Evolutionary conservation across 2,888 invertebrate genomes (phyloP).

Genomic region (Agrochola macilenta): DNA sequence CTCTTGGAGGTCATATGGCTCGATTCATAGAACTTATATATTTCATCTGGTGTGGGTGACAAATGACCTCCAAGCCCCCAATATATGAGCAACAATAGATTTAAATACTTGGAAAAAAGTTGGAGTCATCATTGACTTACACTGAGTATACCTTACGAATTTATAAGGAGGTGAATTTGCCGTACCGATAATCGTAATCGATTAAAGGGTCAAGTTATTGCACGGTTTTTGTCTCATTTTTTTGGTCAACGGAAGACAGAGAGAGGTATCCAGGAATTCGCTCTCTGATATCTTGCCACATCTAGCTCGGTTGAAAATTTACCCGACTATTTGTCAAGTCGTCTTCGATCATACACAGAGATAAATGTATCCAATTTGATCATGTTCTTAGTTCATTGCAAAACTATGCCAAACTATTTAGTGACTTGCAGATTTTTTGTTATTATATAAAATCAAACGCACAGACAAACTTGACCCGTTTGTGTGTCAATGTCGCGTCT

Average conservation of each 20-base stretch:
- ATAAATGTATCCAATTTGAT: neutral
- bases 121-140: slow-evolving; percentile 18
- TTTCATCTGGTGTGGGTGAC: neutral
- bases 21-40: neutral
- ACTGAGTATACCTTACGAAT: neutral
- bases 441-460: slow-evolving; percentile 25
- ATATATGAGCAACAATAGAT: neutral
- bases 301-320: neutral
- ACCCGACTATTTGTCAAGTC: neutral
- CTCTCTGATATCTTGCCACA: neutral
- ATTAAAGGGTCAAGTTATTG: neutral
- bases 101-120: neutral
- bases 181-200: too few species aligned
- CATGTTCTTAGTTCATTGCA: neutral
- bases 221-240: neutral
- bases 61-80: neutral
- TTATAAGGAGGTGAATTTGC: neutral
- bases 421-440: slow-evolving; percentile 31
- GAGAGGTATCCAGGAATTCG: too few species aligned
- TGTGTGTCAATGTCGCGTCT: slow-evolving; percentile 57
- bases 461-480: slow-evolving; percentile 63
- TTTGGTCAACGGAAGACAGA: neutral
- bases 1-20: neutral
- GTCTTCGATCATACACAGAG: too few species aligned
- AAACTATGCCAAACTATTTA: neutral